These are phyloP conservation scores for Spodoptera picta DNA, from an alignment of 2,888 invertebrate genomes.

Conservation along the genomic window DNA sequence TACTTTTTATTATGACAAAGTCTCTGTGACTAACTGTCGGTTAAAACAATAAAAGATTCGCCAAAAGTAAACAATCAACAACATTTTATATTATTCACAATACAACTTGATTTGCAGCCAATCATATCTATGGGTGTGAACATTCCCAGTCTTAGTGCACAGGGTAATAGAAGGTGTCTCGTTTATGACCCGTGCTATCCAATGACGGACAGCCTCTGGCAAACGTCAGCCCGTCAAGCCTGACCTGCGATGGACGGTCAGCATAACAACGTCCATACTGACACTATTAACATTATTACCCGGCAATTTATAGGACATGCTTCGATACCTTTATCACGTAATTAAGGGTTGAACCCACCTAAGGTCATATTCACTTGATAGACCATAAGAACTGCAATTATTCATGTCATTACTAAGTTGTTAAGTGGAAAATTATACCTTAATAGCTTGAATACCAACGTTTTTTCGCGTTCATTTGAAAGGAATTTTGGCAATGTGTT, in stretches of 20 bases:
- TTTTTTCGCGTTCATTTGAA: slow-evolving; percentile 19
- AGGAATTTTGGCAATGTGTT: slow-evolving; percentile 35
- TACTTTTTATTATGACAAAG: no score
- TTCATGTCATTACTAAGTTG: slow-evolving; percentile 46
- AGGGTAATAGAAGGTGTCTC: slow-evolving; percentile 67
- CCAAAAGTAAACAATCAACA: no score
- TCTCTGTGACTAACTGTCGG: no score
- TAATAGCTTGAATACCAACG: slow-evolving; percentile 24
- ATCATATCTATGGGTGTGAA: slow-evolving; percentile 20
- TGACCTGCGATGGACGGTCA: slow-evolving; percentile 59
- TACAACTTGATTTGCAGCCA: slow-evolving; percentile 7
- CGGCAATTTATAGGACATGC: slow-evolving; percentile 50
- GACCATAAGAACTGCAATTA: slow-evolving; percentile 47
- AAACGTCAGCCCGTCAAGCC: slow-evolving; percentile 56
- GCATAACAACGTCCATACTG: slow-evolving; percentile 48
- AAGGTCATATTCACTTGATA: slow-evolving; percentile 40
- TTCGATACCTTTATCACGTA: slow-evolving; percentile 49
- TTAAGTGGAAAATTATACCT: slow-evolving; percentile 54
- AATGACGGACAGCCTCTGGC: slow-evolving; percentile 49
- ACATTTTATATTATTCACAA: no score
- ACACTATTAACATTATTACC: slow-evolving; percentile 58
- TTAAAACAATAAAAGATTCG: no score
- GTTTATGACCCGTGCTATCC: slow-evolving; percentile 66
- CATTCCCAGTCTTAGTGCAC: slow-evolving; percentile 56
- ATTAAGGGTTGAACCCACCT: slow-evolving; percentile 42